Percentiles rank a stretch among this genome's conserved stretches.
Conservation (phyloP, 2,797 vertebrate species). For the Sebastes vulpes region DNA sequence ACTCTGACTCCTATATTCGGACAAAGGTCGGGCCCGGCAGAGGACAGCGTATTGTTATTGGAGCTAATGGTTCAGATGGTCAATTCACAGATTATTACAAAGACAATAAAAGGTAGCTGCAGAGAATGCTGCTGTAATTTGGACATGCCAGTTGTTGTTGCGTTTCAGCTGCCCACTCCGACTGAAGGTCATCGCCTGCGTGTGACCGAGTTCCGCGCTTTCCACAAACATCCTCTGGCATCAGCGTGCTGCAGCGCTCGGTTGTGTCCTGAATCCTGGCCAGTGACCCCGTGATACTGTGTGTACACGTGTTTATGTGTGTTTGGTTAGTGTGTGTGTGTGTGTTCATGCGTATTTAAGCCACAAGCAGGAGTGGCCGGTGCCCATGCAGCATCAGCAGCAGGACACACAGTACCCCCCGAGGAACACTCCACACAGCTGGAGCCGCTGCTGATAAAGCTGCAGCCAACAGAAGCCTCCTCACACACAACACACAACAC, state of each 20-base stretch:
- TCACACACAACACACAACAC: constrained; percentile 31
- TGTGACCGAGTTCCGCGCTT: neutral
- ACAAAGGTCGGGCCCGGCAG: constrained; percentile 10
- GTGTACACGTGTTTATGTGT: neutral
- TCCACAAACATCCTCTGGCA: constrained; percentile 51
- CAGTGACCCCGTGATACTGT: constrained; percentile 32
- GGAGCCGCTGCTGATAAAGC: constrained; percentile 73
- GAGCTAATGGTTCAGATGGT: constrained; percentile 30
- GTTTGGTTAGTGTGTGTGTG: neutral
- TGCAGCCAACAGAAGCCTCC: constrained; percentile 55
- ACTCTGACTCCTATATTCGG: constrained; percentile 23
- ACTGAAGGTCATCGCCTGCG: constrained; percentile 38
- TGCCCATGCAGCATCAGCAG: constrained; percentile 28
- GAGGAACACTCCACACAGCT: constrained; percentile 62
- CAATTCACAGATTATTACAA: constrained; percentile 31
- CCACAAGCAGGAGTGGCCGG: constrained; percentile 31
- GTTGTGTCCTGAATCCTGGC: constrained; percentile 34
- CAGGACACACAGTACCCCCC: constrained; percentile 31
- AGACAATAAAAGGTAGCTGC: constrained; percentile 22
- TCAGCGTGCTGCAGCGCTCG: neutral
- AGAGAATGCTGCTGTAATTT: constrained; percentile 24
- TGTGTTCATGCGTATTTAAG: constrained; percentile 37
- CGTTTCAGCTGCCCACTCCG: neutral
- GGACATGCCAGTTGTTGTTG: constrained; percentile 9
- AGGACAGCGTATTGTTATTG: constrained; percentile 32